phyloP scores from a whole-genome alignment of 2,113 vertebrate genomes.

The Fulica atra region DNA sequence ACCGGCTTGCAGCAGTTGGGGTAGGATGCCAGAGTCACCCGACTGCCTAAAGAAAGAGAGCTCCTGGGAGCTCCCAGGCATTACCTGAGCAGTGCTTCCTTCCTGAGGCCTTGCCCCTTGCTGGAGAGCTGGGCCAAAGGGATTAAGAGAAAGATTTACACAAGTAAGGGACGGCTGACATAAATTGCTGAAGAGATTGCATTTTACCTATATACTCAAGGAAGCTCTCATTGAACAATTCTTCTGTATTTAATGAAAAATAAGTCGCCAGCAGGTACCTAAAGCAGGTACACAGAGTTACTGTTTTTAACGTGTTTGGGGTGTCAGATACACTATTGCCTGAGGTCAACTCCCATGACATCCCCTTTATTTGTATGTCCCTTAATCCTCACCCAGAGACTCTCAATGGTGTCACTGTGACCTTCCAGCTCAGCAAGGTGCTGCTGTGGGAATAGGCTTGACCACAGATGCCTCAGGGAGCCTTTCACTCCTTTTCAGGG shows the following conservation, averaged over 20 bases:
- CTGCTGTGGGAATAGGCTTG: neutral
- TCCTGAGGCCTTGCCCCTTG: neutral
- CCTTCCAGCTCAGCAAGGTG: neutral
- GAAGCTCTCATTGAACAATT: neutral
- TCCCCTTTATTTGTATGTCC: too few species aligned
- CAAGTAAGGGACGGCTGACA: neutral
- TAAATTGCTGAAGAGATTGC: neutral
- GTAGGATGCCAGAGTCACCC: neutral
- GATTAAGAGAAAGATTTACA: neutral
- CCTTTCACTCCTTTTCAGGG: neutral
- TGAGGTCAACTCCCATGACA: neutral
- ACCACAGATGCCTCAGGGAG: neutral
- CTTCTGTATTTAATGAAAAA: neutral
- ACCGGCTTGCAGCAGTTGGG: neutral
- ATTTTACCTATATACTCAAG: neutral
- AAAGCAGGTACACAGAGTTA: neutral
- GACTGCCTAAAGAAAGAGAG: neutral
- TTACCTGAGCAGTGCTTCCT: neutral
- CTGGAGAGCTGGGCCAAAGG: neutral
- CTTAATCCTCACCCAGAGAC: too few species aligned
- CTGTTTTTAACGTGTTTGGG: neutral
- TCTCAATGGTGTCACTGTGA: too few species aligned
- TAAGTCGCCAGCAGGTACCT: neutral
- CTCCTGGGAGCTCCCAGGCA: neutral
- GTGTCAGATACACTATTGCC: neutral